These are phyloP conservation scores for Pyrrhia umbra DNA, from an alignment of 2,888 invertebrate genomes.

Conservation along the genomic window DNA sequence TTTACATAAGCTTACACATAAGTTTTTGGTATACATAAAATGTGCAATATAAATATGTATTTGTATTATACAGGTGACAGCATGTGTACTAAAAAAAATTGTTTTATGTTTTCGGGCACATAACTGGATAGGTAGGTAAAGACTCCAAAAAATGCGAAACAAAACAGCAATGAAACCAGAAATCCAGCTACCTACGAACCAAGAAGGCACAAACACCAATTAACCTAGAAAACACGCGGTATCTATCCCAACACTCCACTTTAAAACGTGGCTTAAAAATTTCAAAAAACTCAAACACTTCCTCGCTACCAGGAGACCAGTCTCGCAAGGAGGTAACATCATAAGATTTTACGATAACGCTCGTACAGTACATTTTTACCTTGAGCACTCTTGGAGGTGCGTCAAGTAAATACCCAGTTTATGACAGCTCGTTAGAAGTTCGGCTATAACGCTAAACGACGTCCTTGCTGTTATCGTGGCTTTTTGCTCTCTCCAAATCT, in stretches of 20 bases:
- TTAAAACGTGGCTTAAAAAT: constrained; percentile 22
- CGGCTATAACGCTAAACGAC: constrained; percentile 84
- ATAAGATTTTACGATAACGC: constrained; percentile 80
- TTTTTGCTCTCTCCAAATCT: constrained; percentile 81
- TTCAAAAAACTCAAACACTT: constrained; percentile 38
- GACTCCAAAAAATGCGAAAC: neutral
- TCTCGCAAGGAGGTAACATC: constrained; percentile 69
- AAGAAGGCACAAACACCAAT: constrained; percentile 16
- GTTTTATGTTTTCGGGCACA: too few relatives aligned
- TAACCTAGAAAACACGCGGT: constrained; percentile 35
- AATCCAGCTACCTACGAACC: neutral
- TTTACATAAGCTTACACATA: too few relatives aligned
- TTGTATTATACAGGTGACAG: too few relatives aligned
- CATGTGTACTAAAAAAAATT: too few relatives aligned
- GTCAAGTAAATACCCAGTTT: constrained; percentile 86
- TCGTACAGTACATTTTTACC: constrained; percentile 72
- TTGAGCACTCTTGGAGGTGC: constrained; percentile 70
- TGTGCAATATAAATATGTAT: too few relatives aligned
- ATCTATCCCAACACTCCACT: constrained; percentile 20
- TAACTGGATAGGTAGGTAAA: too few relatives aligned
- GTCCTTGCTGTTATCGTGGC: constrained; percentile 75
- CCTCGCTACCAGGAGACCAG: constrained; percentile 60
- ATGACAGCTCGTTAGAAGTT: constrained; percentile 88
- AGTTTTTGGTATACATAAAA: too few relatives aligned
- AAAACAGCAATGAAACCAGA: neutral